Conservation (phyloP, 2,113 vertebrate species). For the Limnothrissa miodon region DNA sequence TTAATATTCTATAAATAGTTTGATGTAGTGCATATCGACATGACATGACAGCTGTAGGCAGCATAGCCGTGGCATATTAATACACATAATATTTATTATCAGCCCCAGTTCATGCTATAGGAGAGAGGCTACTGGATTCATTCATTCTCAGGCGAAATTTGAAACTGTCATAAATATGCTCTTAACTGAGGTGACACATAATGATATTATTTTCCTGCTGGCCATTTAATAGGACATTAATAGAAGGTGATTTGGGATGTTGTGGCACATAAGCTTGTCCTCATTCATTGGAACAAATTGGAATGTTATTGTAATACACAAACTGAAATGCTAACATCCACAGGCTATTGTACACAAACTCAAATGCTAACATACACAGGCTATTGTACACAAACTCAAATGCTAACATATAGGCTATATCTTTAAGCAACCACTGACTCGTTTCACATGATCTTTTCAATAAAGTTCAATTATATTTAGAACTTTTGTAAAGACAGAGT, state of each 20-base stretch:
- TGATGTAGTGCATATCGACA: background rate
- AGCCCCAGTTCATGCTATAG: background rate
- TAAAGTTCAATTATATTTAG: background rate
- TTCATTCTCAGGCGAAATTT: background rate
- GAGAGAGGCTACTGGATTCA: background rate
- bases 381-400: background rate
- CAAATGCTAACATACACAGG: no score
- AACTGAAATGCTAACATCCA: background rate
- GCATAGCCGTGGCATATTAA: background rate
- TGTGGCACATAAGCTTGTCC: background rate
- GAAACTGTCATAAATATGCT: background rate
- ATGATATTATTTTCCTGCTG: background rate
- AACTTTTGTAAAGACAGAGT: background rate
- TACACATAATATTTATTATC: background rate
- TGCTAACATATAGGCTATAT: background rate
- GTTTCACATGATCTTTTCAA: background rate
- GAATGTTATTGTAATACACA: background rate
- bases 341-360: background rate
- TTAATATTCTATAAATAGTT: background rate
- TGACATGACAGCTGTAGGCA: background rate
- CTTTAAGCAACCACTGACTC: background rate
- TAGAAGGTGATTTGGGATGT: background rate
- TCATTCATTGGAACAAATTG: background rate
- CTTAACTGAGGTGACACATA: background rate
- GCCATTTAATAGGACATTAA: background rate